Percentiles rank a stretch among this genome's conserved stretches.
Evolutionary conservation across 2,113 vertebrate species (phyloP).

Genomic region (Poeciliopsis turrubarensis): DNA sequence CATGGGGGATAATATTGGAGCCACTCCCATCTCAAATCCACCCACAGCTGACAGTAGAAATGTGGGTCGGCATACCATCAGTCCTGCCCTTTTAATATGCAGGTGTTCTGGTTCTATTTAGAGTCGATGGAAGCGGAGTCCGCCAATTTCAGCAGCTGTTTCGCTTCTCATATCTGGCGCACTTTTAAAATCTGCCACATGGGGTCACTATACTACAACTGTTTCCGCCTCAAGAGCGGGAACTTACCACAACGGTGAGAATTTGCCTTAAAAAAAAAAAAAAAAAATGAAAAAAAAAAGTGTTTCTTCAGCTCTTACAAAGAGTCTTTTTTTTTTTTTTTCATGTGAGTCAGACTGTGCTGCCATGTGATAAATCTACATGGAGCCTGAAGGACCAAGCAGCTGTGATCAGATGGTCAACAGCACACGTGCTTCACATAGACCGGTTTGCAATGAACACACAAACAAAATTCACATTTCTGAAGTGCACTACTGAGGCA

Average conservation of each 20-base stretch:
- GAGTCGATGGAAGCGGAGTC: not conserved
- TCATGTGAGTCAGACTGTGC: slow-evolving; percentile 28
- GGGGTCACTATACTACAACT: slow-evolving; percentile 54
- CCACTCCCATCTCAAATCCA: slow-evolving; percentile 38
- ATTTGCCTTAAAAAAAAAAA: slow-evolving; percentile 1
- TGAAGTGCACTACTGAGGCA: slow-evolving; percentile 13
- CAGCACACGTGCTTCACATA: slow-evolving; percentile 36
- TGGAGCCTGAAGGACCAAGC: slow-evolving; percentile 49
- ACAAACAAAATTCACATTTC: slow-evolving; percentile 1
- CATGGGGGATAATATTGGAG: slow-evolving; percentile 52
- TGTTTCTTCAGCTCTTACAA: slow-evolving; percentile 54
- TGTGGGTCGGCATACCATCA: slow-evolving; percentile 62
- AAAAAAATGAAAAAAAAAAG: slow-evolving; percentile 3
- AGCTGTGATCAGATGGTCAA: slow-evolving; percentile 53
- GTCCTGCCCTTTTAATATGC: slow-evolving; percentile 46
- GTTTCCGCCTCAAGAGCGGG: not conserved
- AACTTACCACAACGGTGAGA: slow-evolving; percentile 7
- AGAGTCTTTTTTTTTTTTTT: slow-evolving; percentile 42
- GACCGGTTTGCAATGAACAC: slow-evolving; percentile 9
- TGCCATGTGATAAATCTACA: slow-evolving; percentile 72
- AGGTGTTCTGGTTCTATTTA: slow-evolving; percentile 36
- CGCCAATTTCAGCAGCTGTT: slow-evolving; percentile 36
- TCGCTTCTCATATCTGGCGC: slow-evolving; percentile 18
- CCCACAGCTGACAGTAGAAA: slow-evolving; percentile 31
- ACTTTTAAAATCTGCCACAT: slow-evolving; percentile 54